These are phyloP conservation scores for Poecilia wingei DNA, from an alignment of 2,797 vertebrate genomes.

Conservation along the genomic window DNA sequence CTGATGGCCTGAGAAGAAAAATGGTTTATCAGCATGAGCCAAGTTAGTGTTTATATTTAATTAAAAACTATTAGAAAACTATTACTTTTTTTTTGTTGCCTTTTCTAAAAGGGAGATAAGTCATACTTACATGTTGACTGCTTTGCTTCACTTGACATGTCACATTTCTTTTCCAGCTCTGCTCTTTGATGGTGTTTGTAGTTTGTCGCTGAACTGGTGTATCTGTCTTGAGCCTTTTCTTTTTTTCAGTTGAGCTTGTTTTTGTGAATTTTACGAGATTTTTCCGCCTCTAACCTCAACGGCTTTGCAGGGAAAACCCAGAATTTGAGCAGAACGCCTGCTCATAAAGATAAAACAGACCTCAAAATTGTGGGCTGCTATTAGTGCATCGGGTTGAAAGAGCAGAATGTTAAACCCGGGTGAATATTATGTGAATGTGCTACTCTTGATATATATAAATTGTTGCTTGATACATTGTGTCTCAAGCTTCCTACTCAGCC, in stretches of 20 bases:
- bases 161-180: neutral
- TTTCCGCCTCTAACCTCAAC: slow-evolving; percentile 64
- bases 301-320: slow-evolving; percentile 64
- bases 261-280: slow-evolving; percentile 38
- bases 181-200: slow-evolving; percentile 11
- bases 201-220: neutral
- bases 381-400: neutral
- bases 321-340: neutral
- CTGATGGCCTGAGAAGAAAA: neutral
- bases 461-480: neutral
- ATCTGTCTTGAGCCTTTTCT: neutral
- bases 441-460: neutral
- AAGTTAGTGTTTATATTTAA: neutral
- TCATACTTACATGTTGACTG: slow-evolving; percentile 29
- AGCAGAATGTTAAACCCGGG: neutral
- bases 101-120: neutral
- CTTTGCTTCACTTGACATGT: neutral
- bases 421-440: neutral
- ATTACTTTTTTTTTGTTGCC: too few relatives aligned
- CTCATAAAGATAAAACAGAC: slow-evolving; percentile 45
- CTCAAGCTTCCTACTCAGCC: neutral
- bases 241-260: slow-evolving; percentile 5
- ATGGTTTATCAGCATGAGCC: neutral
- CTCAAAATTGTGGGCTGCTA: slow-evolving; percentile 15
- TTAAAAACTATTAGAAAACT: neutral